Evolutionary conservation across 2,113 vertebrate genomes (phyloP), one percentile per base, ranked within the genome.

Genomic region (Himantopus leucocephalus): DNA sequence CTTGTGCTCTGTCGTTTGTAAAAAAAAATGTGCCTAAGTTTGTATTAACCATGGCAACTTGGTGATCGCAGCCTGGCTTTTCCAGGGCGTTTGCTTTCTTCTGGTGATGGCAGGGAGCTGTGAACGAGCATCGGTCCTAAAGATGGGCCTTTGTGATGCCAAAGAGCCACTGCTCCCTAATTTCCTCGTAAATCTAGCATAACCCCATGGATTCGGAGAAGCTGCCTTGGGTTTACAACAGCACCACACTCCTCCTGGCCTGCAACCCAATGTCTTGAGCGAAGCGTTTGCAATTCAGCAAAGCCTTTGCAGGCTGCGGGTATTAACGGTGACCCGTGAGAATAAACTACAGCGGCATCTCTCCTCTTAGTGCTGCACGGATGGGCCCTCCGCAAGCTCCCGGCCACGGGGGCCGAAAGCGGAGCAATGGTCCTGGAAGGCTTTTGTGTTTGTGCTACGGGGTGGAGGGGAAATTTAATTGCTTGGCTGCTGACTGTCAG

Each of bases 221-320:
- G 23, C 64, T 73, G 70, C 70, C 70, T 50, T 3, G 5, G 55
- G 10, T 88, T 75, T 26, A 26, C 14, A 74, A 19, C 20, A 12
- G 56, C 35, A 35, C 7, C 27, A 7, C 45, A 17, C 43, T 37
- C 47, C 56, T 82, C 43, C 48, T 58, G n/a, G 34, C 35, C 32
- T 18, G 27, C 52, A 50, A 39, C 20, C 13, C 60, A 16, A 29
- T 0, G 0, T 27, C 37, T 22, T 1, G 3, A 78, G 29, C 0
- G 0, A 35, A 6, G 62, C 0, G 0, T 76, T 47, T 32, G 81
- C 63, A 24, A 8, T 6, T 19, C 39, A 41, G 85, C 63, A 34
- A 17, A 64, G 72, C 67, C 83, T 56, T 68, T 27, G 50, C 39
- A 15, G 37, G 77, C 67, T 50, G 60, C 1, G 12, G 50, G 39